Percentiles rank a stretch among this genome's conserved stretches.
phyloP scores from a whole-genome alignment of 2,888 invertebrate species.

The Candidula unifasciata region DNA sequence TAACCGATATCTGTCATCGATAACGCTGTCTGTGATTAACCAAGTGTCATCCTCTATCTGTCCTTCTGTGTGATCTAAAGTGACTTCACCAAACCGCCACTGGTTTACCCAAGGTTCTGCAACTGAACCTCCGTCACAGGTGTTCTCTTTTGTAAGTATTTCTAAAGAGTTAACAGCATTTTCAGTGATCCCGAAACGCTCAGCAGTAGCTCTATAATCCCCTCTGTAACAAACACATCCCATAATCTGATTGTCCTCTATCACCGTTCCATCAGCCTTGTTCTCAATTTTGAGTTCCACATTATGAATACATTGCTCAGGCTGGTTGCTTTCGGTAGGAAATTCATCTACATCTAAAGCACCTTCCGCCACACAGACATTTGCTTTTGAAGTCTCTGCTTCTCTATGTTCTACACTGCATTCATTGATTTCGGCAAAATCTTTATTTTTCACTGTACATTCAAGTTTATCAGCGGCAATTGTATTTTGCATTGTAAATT shows the following conservation, averaged over 20 bases:
- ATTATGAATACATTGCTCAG: neutral
- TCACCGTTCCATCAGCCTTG: neutral
- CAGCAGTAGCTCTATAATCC: neutral
- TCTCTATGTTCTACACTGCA: neutral
- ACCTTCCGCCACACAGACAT: neutral
- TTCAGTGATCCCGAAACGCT: neutral
- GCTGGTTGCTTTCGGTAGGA: neutral
- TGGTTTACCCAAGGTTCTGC: neutral
- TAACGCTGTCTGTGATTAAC: neutral
- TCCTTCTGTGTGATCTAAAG: neutral
- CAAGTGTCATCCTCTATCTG: neutral
- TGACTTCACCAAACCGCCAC: neutral
- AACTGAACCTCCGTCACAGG: neutral
- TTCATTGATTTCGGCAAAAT: neutral
- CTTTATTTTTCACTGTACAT: no score
- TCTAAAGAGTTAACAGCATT: neutral
- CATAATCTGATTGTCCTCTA: neutral
- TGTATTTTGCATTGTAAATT: no score
- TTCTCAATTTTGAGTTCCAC: neutral
- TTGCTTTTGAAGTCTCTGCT: neutral
- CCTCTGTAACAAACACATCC: neutral
- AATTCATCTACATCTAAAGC: neutral
- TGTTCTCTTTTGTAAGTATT: neutral
- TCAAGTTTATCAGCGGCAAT: no score
- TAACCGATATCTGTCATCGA: no score